Base-by-base conservation (phyloP, 2,888 invertebrate species). In the Stramonita haemastoma region DNA sequence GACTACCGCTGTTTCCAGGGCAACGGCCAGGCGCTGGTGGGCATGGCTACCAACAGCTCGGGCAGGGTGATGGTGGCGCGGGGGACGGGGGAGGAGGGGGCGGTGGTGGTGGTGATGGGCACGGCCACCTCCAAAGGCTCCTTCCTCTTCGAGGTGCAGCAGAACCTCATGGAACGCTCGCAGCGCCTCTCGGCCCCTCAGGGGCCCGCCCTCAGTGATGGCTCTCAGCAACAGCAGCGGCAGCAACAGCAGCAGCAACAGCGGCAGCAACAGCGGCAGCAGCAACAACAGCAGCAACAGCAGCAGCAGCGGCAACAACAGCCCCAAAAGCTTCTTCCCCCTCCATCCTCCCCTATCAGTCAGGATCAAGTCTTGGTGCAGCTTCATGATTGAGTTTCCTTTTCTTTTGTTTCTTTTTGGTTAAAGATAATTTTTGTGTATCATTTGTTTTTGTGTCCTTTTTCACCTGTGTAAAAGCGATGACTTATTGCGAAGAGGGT, bases 61-160 rank as follows among this genome's bases (percentile, higher is more conserved):
- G 87, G 81, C 4, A 70, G 88, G 26, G 88, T 91, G 79, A 83
- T 91, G 73, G 91, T 91, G 32, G 92, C 92, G 6, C 81, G 81
- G 22, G 22, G 85, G 32, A 87, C 91, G 19, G 32, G 32, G 26
- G 79, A 34, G 34, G 90, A 88, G 11, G 89, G 89, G n/a, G 87
- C 84, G 26, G 57, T 89, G 29, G 84, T 91, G 66, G 86, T 90
- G 2, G 89, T 91, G 60, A 88, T 92, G 46, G 92, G 92, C 13
- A 22, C 29, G 19, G 87, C 92, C 0, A 79, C 66, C n/a, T 88
- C 87, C 1, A 88, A 91, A 34, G 90, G 92, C 19, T 91, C 91
- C 17, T 92, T 91, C 81, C 88, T 91, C 2, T 90, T 89, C 60
- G 92, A 92, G 85, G 57, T 92, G 87, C 89, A 91, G 87, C 84